phyloP scores from a whole-genome alignment of 53 echinoderm and acorn worm genomes.

The Luidia sarsii region DNA sequence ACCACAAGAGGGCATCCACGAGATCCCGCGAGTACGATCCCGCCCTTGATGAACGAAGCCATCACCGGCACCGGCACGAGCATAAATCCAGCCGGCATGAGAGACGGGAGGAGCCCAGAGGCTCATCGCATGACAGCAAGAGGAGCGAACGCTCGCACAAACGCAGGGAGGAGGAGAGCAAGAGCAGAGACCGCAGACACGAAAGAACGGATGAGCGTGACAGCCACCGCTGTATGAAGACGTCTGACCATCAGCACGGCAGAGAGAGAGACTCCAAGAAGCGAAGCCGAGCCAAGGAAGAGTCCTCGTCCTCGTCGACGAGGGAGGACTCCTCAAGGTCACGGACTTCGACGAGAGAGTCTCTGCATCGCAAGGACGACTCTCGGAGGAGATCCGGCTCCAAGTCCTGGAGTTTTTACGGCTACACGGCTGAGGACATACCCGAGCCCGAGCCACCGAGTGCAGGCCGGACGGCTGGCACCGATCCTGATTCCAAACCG shows the following conservation, averaged over 20 bases:
- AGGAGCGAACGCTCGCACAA: background rate
- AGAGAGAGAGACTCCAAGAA: no score
- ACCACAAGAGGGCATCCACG: no score
- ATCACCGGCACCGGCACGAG: background rate
- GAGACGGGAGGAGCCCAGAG: background rate
- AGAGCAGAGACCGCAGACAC: background rate
- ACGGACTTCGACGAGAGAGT: background rate
- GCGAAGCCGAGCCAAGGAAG: background rate
- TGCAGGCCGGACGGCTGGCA: background rate
- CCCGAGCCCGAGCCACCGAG: background rate
- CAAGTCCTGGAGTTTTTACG: slow-evolving; percentile 71
- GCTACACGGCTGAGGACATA: slow-evolving; percentile 80
- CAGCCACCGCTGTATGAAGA: no score
- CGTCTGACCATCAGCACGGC: no score
- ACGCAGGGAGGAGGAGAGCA: background rate
- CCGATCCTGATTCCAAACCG: background rate
- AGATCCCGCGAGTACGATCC: no score
- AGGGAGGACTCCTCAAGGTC: background rate
- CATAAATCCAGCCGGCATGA: slow-evolving; percentile 1
- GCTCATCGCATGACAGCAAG: background rate
- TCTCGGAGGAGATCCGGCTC: slow-evolving; percentile 46
- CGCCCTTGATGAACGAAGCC: no score
- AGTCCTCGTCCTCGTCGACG: background rate
- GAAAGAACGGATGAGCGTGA: background rate
- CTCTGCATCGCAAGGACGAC: slow-evolving; percentile 14